These are phyloP conservation scores for Heliconius ismenius DNA, from an alignment of 2,888 invertebrate genomes.

Conservation along the genomic window DNA sequence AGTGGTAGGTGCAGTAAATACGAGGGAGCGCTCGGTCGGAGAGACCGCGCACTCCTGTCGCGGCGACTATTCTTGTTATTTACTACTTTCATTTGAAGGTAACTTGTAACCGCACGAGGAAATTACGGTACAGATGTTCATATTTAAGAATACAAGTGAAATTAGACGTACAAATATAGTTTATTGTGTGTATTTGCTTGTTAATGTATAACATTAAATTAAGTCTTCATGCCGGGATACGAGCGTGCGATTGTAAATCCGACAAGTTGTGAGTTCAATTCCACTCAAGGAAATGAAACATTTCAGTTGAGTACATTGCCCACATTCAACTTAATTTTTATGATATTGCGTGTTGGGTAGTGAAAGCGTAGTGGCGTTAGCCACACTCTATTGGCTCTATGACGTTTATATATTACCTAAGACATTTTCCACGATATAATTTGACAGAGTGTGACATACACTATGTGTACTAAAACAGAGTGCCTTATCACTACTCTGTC, in stretches of 20 bases:
- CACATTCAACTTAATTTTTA: too few species aligned
- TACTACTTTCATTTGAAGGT: constrained; percentile 6
- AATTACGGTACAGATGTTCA: not conserved
- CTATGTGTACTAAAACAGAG: not conserved
- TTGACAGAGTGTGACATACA: not conserved
- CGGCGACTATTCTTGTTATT: constrained; percentile 13
- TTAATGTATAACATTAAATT: too few species aligned
- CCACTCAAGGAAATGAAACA: too few species aligned
- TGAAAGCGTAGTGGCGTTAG: too few species aligned
- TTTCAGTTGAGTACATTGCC: too few species aligned
- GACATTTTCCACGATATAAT: not conserved
- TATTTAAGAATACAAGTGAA: not conserved
- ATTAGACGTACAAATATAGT: not conserved
- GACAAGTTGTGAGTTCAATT: too few species aligned
- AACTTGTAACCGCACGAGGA: not conserved
- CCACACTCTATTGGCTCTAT: not conserved
- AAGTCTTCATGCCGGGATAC: too few species aligned
- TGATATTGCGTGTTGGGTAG: too few species aligned
- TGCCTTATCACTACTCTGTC: not conserved
- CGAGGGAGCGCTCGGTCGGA: not conserved
- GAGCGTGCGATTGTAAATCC: too few species aligned
- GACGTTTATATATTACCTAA: not conserved
- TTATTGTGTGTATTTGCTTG: not conserved
- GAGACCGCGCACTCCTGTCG: constrained; percentile 1
- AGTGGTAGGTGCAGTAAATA: not conserved